These are phyloP conservation scores for Galemys pyrenaicus DNA, from an alignment of 2,113 vertebrate species.

Conservation along the genomic window DNA sequence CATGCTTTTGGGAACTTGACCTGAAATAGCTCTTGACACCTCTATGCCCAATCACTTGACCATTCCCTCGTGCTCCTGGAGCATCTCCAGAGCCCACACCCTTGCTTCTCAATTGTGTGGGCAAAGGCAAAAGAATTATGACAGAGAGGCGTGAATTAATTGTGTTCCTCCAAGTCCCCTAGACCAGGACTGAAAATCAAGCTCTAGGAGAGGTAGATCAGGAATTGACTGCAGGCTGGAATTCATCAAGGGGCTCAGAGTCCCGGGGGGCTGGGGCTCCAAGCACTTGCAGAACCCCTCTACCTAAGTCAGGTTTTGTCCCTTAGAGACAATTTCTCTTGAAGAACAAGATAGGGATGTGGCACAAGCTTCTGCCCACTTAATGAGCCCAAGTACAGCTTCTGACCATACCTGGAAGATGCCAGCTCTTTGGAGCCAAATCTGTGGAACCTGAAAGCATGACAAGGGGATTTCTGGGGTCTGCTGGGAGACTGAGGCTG, in stretches of 20 bases:
- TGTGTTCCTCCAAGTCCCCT: neutral
- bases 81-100: neutral
- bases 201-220: neutral
- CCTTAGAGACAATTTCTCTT: neutral
- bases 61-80: neutral
- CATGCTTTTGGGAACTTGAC: neutral
- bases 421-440: neutral
- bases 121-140: neutral
- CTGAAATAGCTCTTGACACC: neutral
- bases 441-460: neutral
- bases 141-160: neutral
- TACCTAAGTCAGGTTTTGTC: neutral
- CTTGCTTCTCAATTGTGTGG: neutral
- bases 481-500: neutral
- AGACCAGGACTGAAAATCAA: neutral
- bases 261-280: too few relatives aligned
- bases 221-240: fast-evolving
- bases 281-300: neutral
- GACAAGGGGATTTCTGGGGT: neutral
- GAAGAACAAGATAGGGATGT: neutral
- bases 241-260: too few relatives aligned
- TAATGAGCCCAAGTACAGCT: neutral
- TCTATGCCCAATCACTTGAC: fast-evolving
- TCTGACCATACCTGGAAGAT: neutral
- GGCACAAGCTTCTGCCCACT: neutral